phyloP scores from a whole-genome alignment of 2,797 vertebrate species.

The Anguilla anguilla region DNA sequence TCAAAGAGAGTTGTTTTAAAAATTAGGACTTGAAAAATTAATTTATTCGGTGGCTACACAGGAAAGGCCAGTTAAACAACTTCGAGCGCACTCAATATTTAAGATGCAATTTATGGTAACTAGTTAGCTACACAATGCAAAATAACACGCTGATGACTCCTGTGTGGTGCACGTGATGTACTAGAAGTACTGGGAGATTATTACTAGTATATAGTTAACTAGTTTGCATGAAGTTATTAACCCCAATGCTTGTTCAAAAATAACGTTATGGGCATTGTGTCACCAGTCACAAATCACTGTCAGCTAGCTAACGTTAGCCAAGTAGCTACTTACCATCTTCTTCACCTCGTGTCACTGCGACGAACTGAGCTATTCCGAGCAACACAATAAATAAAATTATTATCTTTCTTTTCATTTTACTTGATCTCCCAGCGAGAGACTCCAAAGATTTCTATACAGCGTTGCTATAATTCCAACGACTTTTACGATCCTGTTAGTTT shows the following conservation, averaged over 20 bases:
- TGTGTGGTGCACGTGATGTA: not conserved
- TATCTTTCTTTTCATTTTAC: constrained; percentile 71
- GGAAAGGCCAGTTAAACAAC: not conserved
- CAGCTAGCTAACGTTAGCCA: not conserved
- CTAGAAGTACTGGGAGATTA: not conserved
- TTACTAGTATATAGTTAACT: not conserved
- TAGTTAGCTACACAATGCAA: not conserved
- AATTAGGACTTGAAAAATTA: too few species aligned
- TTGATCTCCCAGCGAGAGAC: not conserved
- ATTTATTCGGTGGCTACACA: too few species aligned
- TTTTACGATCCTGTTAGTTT: not conserved
- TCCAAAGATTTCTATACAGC: not conserved
- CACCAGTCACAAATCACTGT: not conserved
- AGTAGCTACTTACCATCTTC: constrained; percentile 52
- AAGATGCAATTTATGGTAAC: not conserved
- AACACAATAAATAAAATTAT: constrained; percentile 75
- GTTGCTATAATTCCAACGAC: constrained; percentile 10
- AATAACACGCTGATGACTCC: not conserved
- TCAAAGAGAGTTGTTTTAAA: not conserved
- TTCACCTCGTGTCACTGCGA: constrained; percentile 61
- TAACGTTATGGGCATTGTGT: not conserved
- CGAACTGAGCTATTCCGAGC: constrained; percentile 76
- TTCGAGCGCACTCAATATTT: not conserved
- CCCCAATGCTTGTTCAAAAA: not conserved
- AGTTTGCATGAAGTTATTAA: not conserved